Evolutionary conservation across 2,888 invertebrate species (phyloP), one percentile per base, ranked within the genome.

Genomic region (Drosophila fulvimacula): DNA sequence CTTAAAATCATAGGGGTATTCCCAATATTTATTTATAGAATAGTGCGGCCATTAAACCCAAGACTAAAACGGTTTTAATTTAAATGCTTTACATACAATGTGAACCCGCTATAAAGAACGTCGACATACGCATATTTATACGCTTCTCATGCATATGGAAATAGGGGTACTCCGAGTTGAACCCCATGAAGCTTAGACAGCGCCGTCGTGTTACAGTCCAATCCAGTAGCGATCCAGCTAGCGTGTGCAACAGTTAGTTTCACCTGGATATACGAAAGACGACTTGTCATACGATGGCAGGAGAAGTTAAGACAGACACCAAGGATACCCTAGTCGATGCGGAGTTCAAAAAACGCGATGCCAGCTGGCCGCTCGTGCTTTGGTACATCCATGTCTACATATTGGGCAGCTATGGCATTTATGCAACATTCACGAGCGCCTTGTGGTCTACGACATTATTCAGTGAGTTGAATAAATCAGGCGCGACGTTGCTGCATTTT

Each of bases 371-470:
- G 0, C 93, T 94, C 17, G 96, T 97, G 0, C 93, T 97, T 0
- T 95, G 95, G 91, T 95, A 95, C 89, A 95, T 97, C 65, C 96
- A 97, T 91, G 91, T 96, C 5, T 95, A 96, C 82, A 93, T 95
- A 1, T 93, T 96, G 2, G 95, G 95, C 0, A 53, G 95, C 0
- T 95, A 95, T 82, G 95, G 95, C 17, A 66, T 95, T 13, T 94
- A 95, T 91, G 91, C 95, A 3, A 78, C 95, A 24, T 91, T 95
- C 63, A 93, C 93, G 24, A 94, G 95, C 74, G 95, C 95, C 5
- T 94, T 94, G 86, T 93, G 95, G 91, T 81, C 94, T 61, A 96
- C 96, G 0, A 90, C 94, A 34, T 70, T 95, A 34, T 94, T 95
- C 70, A 93, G 96, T 96, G 92, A 95, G 95, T 94, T 71, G 49